Evolutionary conservation across 1,140 invertebrate genomes (phyloP).

Genomic region (Euwallacea fornicatus): DNA sequence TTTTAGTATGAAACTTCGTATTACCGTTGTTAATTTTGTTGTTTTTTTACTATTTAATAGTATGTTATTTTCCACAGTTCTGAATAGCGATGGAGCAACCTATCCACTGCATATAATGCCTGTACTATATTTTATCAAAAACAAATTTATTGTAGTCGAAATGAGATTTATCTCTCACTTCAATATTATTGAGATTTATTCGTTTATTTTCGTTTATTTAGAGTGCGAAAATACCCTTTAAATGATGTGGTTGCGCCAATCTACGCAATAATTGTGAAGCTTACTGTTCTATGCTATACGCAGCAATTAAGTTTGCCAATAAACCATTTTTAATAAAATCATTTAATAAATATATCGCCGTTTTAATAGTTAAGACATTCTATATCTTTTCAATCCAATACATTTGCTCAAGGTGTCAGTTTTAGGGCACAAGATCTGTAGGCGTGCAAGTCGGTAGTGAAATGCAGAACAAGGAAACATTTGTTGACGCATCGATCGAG

Average conservation of each 20-base stretch:
- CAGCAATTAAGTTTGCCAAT: background rate
- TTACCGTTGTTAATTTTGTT: conserved; percentile 10
- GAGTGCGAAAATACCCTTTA: conserved; percentile 3
- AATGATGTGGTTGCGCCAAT: background rate
- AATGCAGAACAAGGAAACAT: conserved; percentile 37
- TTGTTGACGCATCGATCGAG: conserved; percentile 21
- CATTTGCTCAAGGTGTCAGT: conserved; percentile 3
- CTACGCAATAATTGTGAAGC: background rate
- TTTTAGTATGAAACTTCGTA: background rate
- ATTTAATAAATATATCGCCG: background rate
- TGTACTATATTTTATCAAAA: no score
- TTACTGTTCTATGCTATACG: background rate
- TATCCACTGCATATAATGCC: no score
- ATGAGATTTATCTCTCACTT: background rate
- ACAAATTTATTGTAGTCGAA: background rate
- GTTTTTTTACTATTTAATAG: conserved; percentile 10
- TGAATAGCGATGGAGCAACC: no score
- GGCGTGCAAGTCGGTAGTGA: conserved; percentile 44
- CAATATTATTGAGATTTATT: conserved; percentile 9
- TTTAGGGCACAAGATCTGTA: conserved; percentile 42
- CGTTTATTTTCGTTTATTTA: conserved; percentile 17
- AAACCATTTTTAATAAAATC: conserved; percentile 1
- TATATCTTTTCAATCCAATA: background rate
- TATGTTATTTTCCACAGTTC: background rate
- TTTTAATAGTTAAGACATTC: no score